Evolutionary conservation across 2,888 invertebrate genomes (phyloP), one percentile per base, ranked within the genome.

Genomic region (Melanotus villosus): DNA sequence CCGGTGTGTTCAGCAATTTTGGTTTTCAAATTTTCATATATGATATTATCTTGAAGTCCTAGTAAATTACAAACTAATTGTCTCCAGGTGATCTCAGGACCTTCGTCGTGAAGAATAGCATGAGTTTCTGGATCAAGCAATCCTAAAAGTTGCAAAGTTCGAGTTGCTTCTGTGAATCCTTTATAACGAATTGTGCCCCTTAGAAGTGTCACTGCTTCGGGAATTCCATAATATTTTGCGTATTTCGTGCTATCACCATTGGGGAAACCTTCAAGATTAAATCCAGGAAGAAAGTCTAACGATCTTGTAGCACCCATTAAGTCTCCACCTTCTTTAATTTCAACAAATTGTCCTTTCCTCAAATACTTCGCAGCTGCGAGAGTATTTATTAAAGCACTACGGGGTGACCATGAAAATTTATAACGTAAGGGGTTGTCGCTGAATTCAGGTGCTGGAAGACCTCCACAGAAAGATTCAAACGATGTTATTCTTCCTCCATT

Each of bases 371-470:
- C 99, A 1, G 92, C 91, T 7, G 95, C 92, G 41, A 98, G 87
- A 0, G 97, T 95, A 79, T 98, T 99, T 9, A 96, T 87, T 1
- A 99, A 86, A 0, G 96, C 98, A 5, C 96, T 98, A 36, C 95
- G 89, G 0, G 99, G 99, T 59, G 95, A 97, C 99, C 99, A 99
- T 10, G 97, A 98, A 85, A 97, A 97, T 82, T 97, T 97, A 84
- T 97, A 97, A 30, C 96, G 86, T 26, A 96, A 81, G 0, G 96
- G 91, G 83, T 99, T 98, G 81, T 94, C 92, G 2, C 98, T 98
- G 82, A 91, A 93, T 84, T 99, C 99, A 0, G 99, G 99, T 0
- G 99, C 98, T 0, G 99, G 99, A 21, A 99, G 85, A 66, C 99
- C 94, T 73, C 99, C 99, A 80, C 99, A 99, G 86, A 94, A 99